Evolutionary conservation across 2,113 vertebrate genomes (phyloP).

Genomic region (Corvus cornix): DNA sequence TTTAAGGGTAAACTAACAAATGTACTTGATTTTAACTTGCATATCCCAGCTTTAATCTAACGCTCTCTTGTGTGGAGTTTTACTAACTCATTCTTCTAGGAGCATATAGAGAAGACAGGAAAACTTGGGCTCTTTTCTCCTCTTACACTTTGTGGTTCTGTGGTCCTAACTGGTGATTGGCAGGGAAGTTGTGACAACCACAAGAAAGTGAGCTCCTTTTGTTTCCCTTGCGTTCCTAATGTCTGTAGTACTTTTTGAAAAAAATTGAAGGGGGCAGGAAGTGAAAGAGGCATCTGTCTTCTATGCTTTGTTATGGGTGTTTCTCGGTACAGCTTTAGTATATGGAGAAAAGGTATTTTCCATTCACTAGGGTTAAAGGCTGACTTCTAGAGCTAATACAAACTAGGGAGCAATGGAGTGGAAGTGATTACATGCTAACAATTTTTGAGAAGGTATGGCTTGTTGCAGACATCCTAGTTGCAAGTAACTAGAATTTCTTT

Average conservation of each 20-base stretch:
- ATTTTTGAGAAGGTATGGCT: background rate
- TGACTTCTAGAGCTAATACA: background rate
- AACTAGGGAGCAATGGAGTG: background rate
- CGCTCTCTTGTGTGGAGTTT: background rate
- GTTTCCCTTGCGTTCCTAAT: background rate
- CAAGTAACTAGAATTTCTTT: background rate
- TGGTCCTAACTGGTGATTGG: background rate
- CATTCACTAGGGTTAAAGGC: background rate
- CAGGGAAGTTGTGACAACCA: background rate
- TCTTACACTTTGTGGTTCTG: background rate
- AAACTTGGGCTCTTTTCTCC: background rate
- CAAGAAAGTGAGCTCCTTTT: background rate
- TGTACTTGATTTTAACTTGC: background rate
- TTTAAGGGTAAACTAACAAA: background rate
- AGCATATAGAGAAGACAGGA: background rate
- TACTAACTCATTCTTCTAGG: background rate
- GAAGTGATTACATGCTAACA: background rate
- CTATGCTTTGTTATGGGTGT: fast-evolving
- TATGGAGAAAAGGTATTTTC: background rate
- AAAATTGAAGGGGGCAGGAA: background rate
- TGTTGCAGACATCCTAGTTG: background rate
- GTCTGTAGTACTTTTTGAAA: background rate
- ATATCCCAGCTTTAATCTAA: background rate
- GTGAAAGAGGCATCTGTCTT: background rate
- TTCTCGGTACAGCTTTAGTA: background rate